A percentile compares a stretch with the other conserved stretches of the same genome.
These are phyloP conservation scores for Echiichthys vipera DNA, from an alignment of 2,797 vertebrate species.

Conservation along the genomic window DNA sequence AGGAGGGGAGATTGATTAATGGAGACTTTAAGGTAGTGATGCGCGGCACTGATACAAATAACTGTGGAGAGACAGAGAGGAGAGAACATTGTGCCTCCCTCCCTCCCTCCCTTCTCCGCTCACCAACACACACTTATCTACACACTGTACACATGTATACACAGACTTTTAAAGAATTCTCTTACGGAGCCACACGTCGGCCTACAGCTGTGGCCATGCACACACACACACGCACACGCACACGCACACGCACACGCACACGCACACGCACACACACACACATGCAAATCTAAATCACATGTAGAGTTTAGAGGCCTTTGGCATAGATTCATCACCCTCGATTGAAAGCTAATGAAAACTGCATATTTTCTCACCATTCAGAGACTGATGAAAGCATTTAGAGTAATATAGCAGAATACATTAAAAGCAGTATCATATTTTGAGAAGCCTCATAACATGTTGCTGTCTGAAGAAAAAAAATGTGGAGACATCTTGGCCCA, in stretches of 20 bases:
- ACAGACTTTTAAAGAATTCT: slow-evolving; percentile 30
- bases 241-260: slow-evolving; percentile 50
- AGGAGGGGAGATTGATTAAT: slow-evolving; percentile 86
- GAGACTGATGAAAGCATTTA: slow-evolving; percentile 85
- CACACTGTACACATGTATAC: too few species aligned
- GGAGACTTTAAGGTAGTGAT: slow-evolving; percentile 89
- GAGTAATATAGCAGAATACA: slow-evolving; percentile 83
- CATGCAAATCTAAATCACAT: slow-evolving; percentile 69
- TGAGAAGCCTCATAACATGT: slow-evolving; percentile 73
- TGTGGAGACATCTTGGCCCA: slow-evolving; percentile 68
- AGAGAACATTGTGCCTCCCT: slow-evolving; percentile 58
- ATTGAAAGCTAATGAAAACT: slow-evolving; percentile 85
- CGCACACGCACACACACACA: slow-evolving; percentile 32
- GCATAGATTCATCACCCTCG: slow-evolving; percentile 81
- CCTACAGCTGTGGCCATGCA: slow-evolving; percentile 35
- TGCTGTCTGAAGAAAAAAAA: slow-evolving; percentile 61
- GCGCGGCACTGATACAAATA: slow-evolving; percentile 85
- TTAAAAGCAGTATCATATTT: slow-evolving; percentile 80
- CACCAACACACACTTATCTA: background rate
- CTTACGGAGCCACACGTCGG: slow-evolving; percentile 42
- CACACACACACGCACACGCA: slow-evolving; percentile 27
- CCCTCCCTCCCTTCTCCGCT: slow-evolving; percentile 18
- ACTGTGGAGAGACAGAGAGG: slow-evolving; percentile 76
- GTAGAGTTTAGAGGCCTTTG: slow-evolving; percentile 82
- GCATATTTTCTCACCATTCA: slow-evolving; percentile 84